Evolutionary conservation across 2,888 invertebrate genomes (phyloP).

Genomic region (Limnephilus marmoratus): DNA sequence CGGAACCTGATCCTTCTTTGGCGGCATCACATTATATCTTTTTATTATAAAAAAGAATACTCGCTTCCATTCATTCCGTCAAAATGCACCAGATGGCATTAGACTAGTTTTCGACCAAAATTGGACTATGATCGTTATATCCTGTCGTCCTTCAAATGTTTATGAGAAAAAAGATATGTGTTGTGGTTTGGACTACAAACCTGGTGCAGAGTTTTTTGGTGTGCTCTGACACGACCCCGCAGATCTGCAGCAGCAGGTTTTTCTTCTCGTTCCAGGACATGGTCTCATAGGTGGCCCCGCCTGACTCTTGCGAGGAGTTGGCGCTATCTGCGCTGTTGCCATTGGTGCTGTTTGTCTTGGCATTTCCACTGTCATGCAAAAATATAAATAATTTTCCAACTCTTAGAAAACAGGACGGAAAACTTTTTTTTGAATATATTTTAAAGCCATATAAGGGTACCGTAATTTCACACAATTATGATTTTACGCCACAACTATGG

Average conservation of each 20-base stretch:
- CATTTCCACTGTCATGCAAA: constrained; percentile 70
- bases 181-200: constrained; percentile 67
- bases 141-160: background rate
- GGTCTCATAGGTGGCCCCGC: constrained; percentile 79
- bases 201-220: constrained; percentile 85
- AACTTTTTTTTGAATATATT: background rate
- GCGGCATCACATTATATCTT: too few relatives aligned
- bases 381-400: constrained; percentile 3
- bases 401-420: background rate
- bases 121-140: too few relatives aligned
- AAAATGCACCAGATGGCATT: too few relatives aligned
- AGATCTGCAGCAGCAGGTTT: constrained; percentile 81
- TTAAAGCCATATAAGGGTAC: background rate
- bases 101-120: too few relatives aligned
- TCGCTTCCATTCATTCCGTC: too few relatives aligned
- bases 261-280: constrained; percentile 81
- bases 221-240: constrained; percentile 85
- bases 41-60: too few relatives aligned
- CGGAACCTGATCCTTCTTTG: too few relatives aligned
- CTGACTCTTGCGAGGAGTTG: constrained; percentile 73
- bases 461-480: background rate
- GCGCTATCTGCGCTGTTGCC: constrained; percentile 71
- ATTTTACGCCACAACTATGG: too few relatives aligned
- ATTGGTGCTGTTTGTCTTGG: constrained; percentile 73
- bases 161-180: background rate